Percentiles rank a stretch among this genome's conserved stretches.
phyloP scores from a whole-genome alignment of 2,113 vertebrate species.

The Rissa tridactyla region DNA sequence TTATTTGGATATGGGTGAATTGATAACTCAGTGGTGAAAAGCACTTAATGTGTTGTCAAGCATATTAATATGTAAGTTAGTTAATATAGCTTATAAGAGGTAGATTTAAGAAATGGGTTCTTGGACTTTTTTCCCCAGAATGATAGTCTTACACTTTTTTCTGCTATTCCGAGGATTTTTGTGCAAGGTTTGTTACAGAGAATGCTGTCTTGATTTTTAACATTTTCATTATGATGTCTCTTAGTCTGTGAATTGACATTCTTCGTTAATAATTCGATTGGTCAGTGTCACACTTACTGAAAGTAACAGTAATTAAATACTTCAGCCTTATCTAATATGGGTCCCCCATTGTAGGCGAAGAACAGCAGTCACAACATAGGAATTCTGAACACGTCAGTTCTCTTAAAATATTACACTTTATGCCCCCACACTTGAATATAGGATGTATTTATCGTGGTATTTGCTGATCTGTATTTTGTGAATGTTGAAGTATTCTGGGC shows the following conservation, averaged over 20 bases:
- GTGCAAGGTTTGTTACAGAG: neutral
- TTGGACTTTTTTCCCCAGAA: neutral
- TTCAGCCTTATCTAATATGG: neutral
- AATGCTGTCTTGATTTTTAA: neutral
- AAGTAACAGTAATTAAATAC: neutral
- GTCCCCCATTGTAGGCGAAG: neutral
- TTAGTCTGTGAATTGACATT: neutral
- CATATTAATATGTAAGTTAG: neutral
- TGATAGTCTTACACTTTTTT: neutral
- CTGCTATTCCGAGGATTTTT: neutral
- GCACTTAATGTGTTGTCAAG: neutral
- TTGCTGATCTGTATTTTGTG: neutral
- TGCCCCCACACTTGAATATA: neutral
- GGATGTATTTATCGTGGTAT: neutral
- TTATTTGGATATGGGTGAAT: neutral
- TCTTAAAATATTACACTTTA: neutral
- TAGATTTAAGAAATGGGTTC: neutral
- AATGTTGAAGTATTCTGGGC: neutral
- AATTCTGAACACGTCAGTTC: neutral
- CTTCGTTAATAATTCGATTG: neutral
- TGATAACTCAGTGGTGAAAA: neutral
- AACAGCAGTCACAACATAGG: neutral
- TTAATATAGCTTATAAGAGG: neutral
- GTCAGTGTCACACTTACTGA: neutral
- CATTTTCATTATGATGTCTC: neutral